Percentiles rank a stretch among this genome's conserved stretches.
Conservation (phyloP, 2,797 vertebrate genomes). For the Sandelia bainsii region DNA sequence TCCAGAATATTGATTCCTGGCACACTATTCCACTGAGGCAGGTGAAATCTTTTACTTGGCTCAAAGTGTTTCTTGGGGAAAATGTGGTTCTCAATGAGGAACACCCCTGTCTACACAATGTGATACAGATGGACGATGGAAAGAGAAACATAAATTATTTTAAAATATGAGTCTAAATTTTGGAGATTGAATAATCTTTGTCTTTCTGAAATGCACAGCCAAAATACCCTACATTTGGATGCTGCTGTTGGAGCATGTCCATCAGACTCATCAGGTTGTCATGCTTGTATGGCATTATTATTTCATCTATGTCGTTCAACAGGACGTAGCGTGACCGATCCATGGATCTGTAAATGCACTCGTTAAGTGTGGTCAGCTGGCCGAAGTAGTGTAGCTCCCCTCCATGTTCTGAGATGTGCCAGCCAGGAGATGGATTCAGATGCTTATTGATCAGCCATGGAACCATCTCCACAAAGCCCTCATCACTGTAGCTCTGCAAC, state of each 20-base stretch:
- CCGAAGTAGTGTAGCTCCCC: constrained; percentile 78
- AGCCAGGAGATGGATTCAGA: constrained; percentile 57
- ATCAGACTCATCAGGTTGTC: constrained; percentile 61
- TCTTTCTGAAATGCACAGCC: neutral
- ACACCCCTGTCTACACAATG: constrained; percentile 54
- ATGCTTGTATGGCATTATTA: constrained; percentile 73
- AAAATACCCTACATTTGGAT: constrained; percentile 44
- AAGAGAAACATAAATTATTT: neutral
- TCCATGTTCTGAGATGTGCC: constrained; percentile 20
- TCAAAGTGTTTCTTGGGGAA: constrained; percentile 77
- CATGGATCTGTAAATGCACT: constrained; percentile 81
- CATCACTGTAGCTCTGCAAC: constrained; percentile 59
- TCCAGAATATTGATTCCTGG: constrained; percentile 76
- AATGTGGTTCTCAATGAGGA: constrained; percentile 84
- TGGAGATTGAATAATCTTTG: neutral
- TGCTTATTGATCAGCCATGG: constrained; percentile 70
- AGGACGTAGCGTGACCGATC: constrained; percentile 68
- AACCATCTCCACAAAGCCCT: constrained; percentile 74
- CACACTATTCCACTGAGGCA: constrained; percentile 62
- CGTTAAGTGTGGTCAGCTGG: constrained; percentile 76
- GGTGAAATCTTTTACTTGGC: constrained; percentile 59
- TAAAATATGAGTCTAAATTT: neutral
- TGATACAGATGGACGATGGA: neutral
- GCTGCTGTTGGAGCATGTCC: constrained; percentile 48
- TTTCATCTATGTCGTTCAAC: constrained; percentile 80